phyloP scores from a whole-genome alignment of 2,797 vertebrate genomes.

The Hemibagrus guttatus region DNA sequence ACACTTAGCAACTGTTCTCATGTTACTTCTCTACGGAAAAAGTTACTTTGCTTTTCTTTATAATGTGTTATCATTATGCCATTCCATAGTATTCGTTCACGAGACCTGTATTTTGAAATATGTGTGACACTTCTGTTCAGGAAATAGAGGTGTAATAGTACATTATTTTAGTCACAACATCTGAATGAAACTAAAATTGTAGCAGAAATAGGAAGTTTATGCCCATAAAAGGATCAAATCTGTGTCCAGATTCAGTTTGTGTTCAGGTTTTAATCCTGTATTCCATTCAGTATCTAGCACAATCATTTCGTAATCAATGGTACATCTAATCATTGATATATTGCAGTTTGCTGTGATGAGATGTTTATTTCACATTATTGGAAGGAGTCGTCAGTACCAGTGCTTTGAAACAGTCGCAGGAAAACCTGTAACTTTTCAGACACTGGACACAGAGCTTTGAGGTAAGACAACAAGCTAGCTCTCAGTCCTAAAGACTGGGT shows the following conservation, averaged over 20 bases:
- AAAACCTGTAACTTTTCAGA: neutral
- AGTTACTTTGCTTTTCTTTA: neutral
- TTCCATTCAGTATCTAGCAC: neutral
- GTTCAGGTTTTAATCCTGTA: neutral
- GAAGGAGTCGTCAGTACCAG: neutral
- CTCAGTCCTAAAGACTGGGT: too few relatives aligned
- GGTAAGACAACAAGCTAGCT: neutral
- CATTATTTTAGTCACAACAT: neutral
- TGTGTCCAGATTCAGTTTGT: neutral
- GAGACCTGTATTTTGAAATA: neutral
- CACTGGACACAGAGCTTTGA: neutral
- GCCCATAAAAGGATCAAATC: neutral
- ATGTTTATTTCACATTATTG: neutral
- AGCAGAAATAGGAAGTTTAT: neutral
- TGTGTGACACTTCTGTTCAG: neutral
- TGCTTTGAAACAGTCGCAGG: neutral
- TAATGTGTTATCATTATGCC: neutral
- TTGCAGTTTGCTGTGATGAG: neutral
- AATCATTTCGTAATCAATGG: neutral
- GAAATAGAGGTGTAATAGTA: neutral
- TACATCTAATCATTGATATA: neutral
- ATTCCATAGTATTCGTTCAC: neutral
- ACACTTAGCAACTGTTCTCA: neutral
- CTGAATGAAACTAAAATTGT: neutral
- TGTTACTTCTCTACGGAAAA: neutral